A percentile compares a stretch with the other conserved stretches of the same genome.
Conservation (phyloP, 92 coral and sea anemone species). For the Epizoanthus fatuus region DNA sequence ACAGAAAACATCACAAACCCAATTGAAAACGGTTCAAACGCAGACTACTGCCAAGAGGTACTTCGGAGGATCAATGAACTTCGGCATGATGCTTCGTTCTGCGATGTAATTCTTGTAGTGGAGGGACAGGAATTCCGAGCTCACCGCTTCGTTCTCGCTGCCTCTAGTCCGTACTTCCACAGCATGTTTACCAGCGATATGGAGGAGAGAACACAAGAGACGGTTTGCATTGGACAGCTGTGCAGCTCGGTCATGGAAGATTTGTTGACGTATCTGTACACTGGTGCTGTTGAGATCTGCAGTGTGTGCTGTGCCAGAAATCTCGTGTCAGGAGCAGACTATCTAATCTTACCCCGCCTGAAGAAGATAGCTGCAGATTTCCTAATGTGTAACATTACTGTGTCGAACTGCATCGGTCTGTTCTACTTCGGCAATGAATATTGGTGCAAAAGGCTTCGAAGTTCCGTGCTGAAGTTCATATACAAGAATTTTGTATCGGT, state of each 20-base stretch:
- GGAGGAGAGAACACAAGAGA: constrained; percentile 71
- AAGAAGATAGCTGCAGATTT: constrained; percentile 75
- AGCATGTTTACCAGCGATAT: constrained; percentile 84
- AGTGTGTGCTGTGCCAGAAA: constrained; percentile 63
- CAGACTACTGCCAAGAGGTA: constrained; percentile 1
- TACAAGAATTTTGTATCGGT: constrained; percentile 81
- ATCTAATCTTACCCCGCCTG: constrained; percentile 73
- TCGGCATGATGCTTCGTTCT: constrained; percentile 70
- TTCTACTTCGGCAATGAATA: constrained; percentile 81
- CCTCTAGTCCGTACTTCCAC: constrained; percentile 80
- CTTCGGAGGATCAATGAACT: constrained; percentile 50
- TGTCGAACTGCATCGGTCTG: constrained; percentile 82
- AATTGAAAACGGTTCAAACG: too few relatives aligned
- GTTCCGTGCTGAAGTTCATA: constrained; percentile 70
- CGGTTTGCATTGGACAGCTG: constrained; percentile 67
- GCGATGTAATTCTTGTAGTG: constrained; percentile 77
- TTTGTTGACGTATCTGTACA: constrained; percentile 73
- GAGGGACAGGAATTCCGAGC: constrained; percentile 64
- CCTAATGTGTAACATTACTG: constrained; percentile 68
- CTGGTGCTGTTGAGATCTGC: constrained; percentile 61
- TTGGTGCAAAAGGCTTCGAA: constrained; percentile 69
- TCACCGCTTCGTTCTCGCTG: constrained; percentile 86
- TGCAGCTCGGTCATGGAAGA: constrained; percentile 72
- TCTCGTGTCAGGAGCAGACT: constrained; percentile 78
- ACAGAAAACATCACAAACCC: too few relatives aligned